Percentiles rank a stretch among this genome's conserved stretches.
These are phyloP conservation scores for Asbolus verrucosus DNA, from an alignment of 1,140 invertebrate genomes.

Conservation along the genomic window DNA sequence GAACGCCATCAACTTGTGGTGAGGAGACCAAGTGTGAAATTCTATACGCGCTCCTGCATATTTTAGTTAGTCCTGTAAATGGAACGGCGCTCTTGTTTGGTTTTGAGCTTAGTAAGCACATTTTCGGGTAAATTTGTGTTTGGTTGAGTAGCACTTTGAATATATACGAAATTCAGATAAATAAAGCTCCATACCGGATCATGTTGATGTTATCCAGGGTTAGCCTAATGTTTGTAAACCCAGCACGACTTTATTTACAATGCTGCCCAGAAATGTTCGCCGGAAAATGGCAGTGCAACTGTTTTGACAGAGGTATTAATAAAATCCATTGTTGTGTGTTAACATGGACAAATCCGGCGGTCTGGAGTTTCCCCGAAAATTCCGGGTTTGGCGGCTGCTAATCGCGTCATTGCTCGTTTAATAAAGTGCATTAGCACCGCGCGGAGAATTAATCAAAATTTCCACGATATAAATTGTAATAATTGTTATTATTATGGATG, in stretches of 20 bases:
- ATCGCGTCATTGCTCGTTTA: slow-evolving; percentile 22
- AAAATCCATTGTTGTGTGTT: slow-evolving; percentile 28
- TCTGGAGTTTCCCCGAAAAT: slow-evolving; percentile 15
- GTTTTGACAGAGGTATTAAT: slow-evolving; percentile 34
- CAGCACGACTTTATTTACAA: slow-evolving; percentile 28
- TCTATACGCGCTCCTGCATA: slow-evolving; percentile 52
- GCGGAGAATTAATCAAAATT: slow-evolving; percentile 6
- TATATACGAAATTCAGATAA: slow-evolving; percentile 50
- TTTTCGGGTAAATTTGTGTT: slow-evolving; percentile 54
- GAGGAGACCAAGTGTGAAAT: slow-evolving; percentile 33
- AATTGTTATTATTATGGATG: slow-evolving; percentile 28
- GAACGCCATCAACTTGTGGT: slow-evolving; percentile 19
- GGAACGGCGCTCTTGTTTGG: slow-evolving; percentile 50
- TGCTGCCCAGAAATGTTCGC: slow-evolving; percentile 18
- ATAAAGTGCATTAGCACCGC: slow-evolving; percentile 16
- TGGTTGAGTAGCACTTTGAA: slow-evolving; percentile 52
- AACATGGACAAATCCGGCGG: slow-evolving; percentile 10
- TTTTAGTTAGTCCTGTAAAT: slow-evolving; percentile 52
- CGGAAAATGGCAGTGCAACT: slow-evolving; percentile 34
- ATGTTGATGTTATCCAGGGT: slow-evolving; percentile 51
- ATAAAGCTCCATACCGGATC: slow-evolving; percentile 50
- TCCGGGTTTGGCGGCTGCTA: background rate
- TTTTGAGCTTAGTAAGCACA: slow-evolving; percentile 53
- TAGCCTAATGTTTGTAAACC: slow-evolving; percentile 41
- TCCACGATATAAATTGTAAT: slow-evolving; percentile 24